Conservation (phyloP, 2,888 invertebrate genomes). For the Agonum fuliginosum region DNA sequence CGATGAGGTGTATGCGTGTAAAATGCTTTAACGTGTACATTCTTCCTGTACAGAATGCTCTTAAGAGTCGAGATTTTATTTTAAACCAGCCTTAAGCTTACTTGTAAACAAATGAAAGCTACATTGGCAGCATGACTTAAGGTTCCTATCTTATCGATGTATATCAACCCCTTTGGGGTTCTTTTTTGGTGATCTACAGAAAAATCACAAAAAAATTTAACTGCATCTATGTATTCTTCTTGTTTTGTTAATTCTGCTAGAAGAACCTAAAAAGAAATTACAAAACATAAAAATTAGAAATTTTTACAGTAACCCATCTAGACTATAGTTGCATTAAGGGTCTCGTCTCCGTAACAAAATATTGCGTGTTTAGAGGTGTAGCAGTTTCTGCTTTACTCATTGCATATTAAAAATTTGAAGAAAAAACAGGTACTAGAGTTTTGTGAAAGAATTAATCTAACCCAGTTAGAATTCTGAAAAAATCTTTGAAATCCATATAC, state of each 20-base stretch:
- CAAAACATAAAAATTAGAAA: constrained; percentile 1
- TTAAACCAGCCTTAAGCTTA: constrained; percentile 62
- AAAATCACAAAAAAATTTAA: constrained; percentile 74
- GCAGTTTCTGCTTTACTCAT: too few relatives aligned
- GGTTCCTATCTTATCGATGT: constrained; percentile 75
- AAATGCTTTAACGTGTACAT: too few relatives aligned
- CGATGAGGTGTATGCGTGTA: too few relatives aligned
- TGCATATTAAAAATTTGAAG: too few relatives aligned
- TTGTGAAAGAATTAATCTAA: too few relatives aligned
- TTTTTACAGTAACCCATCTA: neutral
- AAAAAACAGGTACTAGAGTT: too few relatives aligned
- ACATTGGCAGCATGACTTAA: constrained; percentile 76
- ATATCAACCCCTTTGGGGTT: constrained; percentile 75
- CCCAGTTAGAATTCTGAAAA: too few relatives aligned
- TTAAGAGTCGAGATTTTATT: neutral
- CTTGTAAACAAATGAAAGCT: constrained; percentile 75
- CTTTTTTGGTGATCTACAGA: constrained; percentile 72
- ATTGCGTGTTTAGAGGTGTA: too few relatives aligned
- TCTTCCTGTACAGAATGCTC: too few relatives aligned
- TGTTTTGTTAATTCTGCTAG: constrained; percentile 73
- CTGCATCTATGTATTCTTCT: constrained; percentile 71
- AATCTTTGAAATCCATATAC: too few relatives aligned
- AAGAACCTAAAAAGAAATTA: constrained; percentile 71
- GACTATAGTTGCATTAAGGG: too few relatives aligned
- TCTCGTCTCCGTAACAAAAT: too few relatives aligned